A percentile compares a stretch with the other conserved stretches of the same genome.
These are phyloP conservation scores for Equus przewalskii DNA, from an alignment of 2,113 vertebrate species.

Conservation along the genomic window DNA sequence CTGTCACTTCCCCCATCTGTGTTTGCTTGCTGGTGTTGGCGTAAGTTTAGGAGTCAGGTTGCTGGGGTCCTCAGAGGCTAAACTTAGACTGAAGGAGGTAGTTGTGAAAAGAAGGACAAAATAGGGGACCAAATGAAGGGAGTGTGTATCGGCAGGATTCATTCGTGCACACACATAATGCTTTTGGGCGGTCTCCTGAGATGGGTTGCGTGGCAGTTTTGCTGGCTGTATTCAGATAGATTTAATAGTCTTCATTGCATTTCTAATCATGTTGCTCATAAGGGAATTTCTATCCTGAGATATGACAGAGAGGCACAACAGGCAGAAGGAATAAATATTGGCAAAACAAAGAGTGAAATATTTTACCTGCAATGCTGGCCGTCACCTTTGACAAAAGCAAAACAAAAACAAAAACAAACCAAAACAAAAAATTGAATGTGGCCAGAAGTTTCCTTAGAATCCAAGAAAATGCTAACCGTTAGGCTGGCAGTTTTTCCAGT, in stretches of 20 bases:
- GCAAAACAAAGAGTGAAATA: constrained; percentile 65
- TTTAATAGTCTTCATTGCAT: constrained; percentile 69
- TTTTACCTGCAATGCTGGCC: constrained; percentile 52
- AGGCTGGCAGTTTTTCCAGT: constrained; percentile 27
- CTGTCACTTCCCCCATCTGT: background rate
- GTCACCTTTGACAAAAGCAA: constrained; percentile 54
- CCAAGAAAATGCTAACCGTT: constrained; percentile 33
- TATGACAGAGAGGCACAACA: constrained; percentile 43
- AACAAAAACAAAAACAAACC: constrained; percentile 13
- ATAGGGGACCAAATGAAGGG: background rate
- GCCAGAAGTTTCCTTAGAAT: constrained; percentile 51
- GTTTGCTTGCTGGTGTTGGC: background rate
- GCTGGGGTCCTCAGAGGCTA: background rate
- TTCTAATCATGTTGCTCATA: constrained; percentile 71
- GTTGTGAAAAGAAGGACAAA: background rate
- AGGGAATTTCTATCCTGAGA: constrained; percentile 76
- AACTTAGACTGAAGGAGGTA: background rate
- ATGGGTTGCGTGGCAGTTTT: background rate
- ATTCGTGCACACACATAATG: constrained; percentile 13
- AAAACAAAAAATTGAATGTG: background rate
- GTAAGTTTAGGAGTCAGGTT: background rate
- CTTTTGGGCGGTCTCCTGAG: constrained; percentile 56
- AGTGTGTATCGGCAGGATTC: background rate
- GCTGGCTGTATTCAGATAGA: constrained; percentile 65
- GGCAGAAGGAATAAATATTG: constrained; percentile 56